A percentile compares a stretch with the other conserved stretches of the same genome.
phyloP scores from a whole-genome alignment of 2,888 invertebrate species.

The Sarcophaga rosellei region DNA sequence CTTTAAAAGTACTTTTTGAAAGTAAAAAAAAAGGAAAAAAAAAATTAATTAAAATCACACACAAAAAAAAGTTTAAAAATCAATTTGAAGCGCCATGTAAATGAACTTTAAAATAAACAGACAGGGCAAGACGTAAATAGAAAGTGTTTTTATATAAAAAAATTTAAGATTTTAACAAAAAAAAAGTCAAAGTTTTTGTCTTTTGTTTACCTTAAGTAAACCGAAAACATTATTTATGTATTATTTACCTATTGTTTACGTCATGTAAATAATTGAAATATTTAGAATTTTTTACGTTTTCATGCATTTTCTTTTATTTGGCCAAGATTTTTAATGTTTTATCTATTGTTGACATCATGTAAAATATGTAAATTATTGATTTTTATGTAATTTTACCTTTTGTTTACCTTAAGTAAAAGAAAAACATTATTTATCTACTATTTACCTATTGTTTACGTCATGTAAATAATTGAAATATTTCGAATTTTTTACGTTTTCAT shows the following conservation, averaged over 20 bases:
- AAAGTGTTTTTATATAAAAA: background rate
- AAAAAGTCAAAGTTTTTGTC: background rate
- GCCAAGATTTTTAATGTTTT: background rate
- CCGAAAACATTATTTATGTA: too few relatives aligned
- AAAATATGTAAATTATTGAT: background rate
- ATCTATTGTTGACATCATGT: slow-evolving; percentile 1
- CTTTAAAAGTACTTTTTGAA: background rate
- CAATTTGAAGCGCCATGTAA: slow-evolving; percentile 5
- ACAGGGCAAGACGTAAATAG: background rate
- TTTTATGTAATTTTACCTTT: background rate
- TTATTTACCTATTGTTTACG: background rate
- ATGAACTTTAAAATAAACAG: slow-evolving; percentile 8
- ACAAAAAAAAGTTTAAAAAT: background rate
- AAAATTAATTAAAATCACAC: background rate
- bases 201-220: too few relatives aligned
- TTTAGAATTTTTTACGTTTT: background rate
- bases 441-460: slow-evolving; percentile 2
- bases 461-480: background rate
- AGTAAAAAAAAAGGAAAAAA: background rate
- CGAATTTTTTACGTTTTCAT: background rate
- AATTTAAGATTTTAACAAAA: background rate
- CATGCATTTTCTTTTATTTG: background rate
- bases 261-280: background rate
- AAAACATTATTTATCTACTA: background rate
- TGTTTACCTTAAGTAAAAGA: too few relatives aligned